Percentiles rank a stretch among this genome's conserved stretches.
Evolutionary conservation across 2,797 vertebrate species (phyloP).

Genomic region (Vireo griseus): DNA sequence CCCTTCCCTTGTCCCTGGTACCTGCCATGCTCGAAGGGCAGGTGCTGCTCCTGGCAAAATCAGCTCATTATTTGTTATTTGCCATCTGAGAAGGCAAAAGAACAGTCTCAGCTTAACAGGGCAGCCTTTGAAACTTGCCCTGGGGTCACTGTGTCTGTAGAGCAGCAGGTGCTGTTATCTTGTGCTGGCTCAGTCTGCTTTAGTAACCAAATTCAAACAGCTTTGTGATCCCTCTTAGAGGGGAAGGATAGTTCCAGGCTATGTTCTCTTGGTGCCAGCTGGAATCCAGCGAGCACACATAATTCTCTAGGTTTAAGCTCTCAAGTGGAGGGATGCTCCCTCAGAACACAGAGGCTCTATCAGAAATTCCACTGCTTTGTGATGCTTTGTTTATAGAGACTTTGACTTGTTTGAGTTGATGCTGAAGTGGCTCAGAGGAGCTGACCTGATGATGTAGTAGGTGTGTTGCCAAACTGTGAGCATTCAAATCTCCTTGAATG

Average conservation of each 20-base stretch:
- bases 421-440: background rate
- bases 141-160: background rate
- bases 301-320: background rate
- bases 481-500: background rate
- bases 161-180: slow-evolving; percentile 1
- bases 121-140: background rate
- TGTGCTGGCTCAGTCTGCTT: background rate
- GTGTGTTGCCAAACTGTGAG: background rate
- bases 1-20: background rate
- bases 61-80: background rate
- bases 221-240: background rate
- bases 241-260: background rate
- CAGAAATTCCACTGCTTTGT: background rate
- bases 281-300: background rate
- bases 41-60: background rate
- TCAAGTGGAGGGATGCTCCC: background rate
- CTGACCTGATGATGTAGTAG: background rate
- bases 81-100: background rate
- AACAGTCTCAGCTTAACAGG: background rate
- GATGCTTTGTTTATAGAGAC: background rate
- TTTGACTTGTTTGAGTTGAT: background rate
- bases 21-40: background rate
- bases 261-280: slow-evolving; percentile 27
- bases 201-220: background rate
- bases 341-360: background rate